Percentiles rank a stretch among this genome's conserved stretches.
These are phyloP conservation scores for Zaprionus africanus DNA, from an alignment of 1,140 invertebrate species.

Conservation along the genomic window DNA sequence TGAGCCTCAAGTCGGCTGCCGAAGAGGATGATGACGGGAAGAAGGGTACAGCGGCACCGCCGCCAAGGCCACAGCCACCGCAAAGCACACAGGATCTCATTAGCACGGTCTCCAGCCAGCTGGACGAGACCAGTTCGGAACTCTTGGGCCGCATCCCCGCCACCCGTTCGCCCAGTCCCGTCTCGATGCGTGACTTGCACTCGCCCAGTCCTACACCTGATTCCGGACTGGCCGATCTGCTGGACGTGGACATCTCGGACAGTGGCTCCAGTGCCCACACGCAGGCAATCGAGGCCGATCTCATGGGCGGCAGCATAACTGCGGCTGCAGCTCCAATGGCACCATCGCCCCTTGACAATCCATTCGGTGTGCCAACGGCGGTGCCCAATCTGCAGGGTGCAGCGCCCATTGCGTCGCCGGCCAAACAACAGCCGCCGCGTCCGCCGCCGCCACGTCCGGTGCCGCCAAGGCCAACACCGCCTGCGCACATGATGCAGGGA, in stretches of 20 bases:
- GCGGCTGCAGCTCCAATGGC: conserved; percentile 7
- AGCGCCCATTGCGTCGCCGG: conserved; percentile 60
- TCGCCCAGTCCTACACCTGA: conserved; percentile 94
- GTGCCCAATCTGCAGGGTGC: conserved; percentile 70
- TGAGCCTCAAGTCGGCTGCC: conserved; percentile 71
- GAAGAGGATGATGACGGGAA: conserved; percentile 76
- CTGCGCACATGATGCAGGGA: conserved; percentile 61
- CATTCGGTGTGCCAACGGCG: conserved; percentile 70
- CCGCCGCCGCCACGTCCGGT: conserved; percentile 84
- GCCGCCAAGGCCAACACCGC: conserved; percentile 84
- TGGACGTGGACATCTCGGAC: conserved; percentile 85
- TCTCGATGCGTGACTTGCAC: conserved; percentile 90
- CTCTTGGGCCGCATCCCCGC: conserved; percentile 92
- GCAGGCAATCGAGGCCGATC: conserved; percentile 66
- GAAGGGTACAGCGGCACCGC: conserved; percentile 84
- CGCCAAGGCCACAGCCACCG: conserved; percentile 87
- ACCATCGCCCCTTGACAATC: conserved; percentile 72
- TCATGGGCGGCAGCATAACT: conserved; percentile 36
- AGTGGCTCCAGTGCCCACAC: conserved; percentile 70
- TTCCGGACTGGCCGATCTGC: conserved; percentile 86
- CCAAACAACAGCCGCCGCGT: conserved; percentile 70
- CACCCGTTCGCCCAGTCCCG: conserved; percentile 92
- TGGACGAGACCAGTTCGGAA: conserved; percentile 94
- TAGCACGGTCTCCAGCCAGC: conserved; percentile 92
- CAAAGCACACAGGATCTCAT: conserved; percentile 93